phyloP scores from a whole-genome alignment of 2,797 vertebrate species.

The Hybognathus amarus region DNA sequence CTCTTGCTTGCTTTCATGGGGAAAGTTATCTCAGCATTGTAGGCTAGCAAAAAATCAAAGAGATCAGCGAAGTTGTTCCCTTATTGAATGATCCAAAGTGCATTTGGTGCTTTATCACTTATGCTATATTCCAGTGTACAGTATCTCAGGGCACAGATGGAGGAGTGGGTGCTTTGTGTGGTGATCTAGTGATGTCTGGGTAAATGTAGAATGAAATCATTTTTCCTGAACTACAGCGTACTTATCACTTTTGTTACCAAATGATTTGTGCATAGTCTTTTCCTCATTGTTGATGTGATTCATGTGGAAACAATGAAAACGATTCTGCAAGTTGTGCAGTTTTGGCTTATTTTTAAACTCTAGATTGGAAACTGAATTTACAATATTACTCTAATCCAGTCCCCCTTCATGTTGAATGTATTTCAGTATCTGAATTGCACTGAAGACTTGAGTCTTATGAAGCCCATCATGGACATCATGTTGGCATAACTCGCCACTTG shows the following conservation, averaged over 20 bases:
- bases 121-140: background rate
- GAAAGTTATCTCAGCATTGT: background rate
- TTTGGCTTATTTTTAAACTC: background rate
- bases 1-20: background rate
- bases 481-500: background rate
- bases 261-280: background rate
- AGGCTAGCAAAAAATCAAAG: conserved; percentile 4
- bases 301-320: conserved; percentile 1
- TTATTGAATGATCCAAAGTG: conserved; percentile 18
- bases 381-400: background rate
- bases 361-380: background rate
- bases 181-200: background rate
- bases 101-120: conserved; percentile 2
- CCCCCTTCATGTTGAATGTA: conserved; percentile 60
- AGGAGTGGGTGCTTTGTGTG: conserved; percentile 21
- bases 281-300: background rate
- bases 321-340: background rate
- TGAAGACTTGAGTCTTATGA: conserved; percentile 27
- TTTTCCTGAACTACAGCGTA: conserved; percentile 4
- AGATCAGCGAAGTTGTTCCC: background rate
- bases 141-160: conserved; percentile 34
- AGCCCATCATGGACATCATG: conserved; percentile 27
- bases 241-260: conserved; percentile 15
- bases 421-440: conserved; percentile 46
- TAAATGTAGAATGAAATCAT: background rate